phyloP scores from a whole-genome alignment of 2,888 invertebrate species.

The Heteromurus nitidus region DNA sequence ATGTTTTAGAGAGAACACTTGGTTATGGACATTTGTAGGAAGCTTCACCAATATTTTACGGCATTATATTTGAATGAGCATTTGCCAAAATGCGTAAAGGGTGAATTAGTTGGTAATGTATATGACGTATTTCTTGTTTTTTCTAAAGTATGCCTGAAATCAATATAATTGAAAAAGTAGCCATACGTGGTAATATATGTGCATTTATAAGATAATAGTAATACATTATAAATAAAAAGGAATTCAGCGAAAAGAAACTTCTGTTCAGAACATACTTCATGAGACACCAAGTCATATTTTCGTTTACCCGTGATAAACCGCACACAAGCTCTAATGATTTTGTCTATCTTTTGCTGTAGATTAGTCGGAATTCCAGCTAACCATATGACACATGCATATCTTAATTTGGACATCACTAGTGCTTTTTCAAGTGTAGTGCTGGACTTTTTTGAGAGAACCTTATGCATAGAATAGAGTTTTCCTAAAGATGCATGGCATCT shows the following conservation, averaged over 20 bases:
- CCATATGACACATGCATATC: background rate
- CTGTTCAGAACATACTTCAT: background rate
- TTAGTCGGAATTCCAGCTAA: background rate
- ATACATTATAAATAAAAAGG: background rate
- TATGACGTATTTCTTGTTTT: too few species aligned
- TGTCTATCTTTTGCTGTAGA: background rate
- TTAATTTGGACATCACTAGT: background rate
- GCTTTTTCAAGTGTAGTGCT: background rate
- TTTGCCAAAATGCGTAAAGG: background rate
- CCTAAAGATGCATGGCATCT: background rate
- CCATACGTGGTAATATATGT: background rate
- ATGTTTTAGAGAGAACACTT: too few species aligned
- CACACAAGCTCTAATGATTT: background rate
- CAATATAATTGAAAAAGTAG: slow-evolving; percentile 1
- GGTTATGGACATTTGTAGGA: background rate
- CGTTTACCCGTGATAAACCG: background rate
- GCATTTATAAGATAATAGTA: background rate
- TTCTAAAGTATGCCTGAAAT: too few species aligned
- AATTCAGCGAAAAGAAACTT: background rate
- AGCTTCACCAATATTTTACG: background rate
- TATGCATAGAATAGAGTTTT: background rate
- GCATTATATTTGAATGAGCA: background rate
- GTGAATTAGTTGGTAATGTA: background rate
- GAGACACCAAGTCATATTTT: background rate
- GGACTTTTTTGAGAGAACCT: background rate